Conservation (phyloP, 2,888 invertebrate genomes). For the Phania funesta region DNA sequence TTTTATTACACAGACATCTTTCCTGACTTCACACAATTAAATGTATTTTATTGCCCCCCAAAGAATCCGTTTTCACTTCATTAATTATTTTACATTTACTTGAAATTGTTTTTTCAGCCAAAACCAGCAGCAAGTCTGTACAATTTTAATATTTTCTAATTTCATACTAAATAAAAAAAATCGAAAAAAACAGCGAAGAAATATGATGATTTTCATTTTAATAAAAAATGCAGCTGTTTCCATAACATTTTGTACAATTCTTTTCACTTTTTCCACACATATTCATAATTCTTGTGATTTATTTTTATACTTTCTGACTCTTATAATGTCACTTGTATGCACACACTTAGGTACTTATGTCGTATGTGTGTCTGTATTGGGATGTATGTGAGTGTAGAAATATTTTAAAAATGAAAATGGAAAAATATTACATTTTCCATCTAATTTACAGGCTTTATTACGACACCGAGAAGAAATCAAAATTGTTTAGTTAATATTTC, state of each 20-base stretch:
- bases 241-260: slow-evolving; percentile 47
- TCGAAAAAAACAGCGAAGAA: too few relatives aligned
- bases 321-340: slow-evolving; percentile 22
- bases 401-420: slow-evolving; percentile 18
- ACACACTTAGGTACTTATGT: neutral
- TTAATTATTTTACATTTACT: slow-evolving; percentile 45
- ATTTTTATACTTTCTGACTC: slow-evolving; percentile 38
- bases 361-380: neutral
- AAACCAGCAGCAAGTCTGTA: neutral
- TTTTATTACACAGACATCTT: neutral
- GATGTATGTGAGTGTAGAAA: neutral
- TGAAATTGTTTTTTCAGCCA: slow-evolving; percentile 1
- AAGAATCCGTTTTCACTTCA: slow-evolving; percentile 55
- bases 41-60: slow-evolving; percentile 37
- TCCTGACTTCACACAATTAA: slow-evolving; percentile 15
- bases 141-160: neutral
- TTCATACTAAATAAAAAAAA: too few relatives aligned
- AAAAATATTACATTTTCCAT: slow-evolving; percentile 61
- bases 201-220: slow-evolving; percentile 27
- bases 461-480: slow-evolving; percentile 39
- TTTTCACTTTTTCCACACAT: neutral
- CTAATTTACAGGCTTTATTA: slow-evolving; percentile 59
- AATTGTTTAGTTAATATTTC: slow-evolving; percentile 34
- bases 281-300: slow-evolving; percentile 59
- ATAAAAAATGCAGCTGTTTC: slow-evolving; percentile 60